Conservation (phyloP, 2,888 invertebrate species). For the Agriopis leucophaearia region DNA sequence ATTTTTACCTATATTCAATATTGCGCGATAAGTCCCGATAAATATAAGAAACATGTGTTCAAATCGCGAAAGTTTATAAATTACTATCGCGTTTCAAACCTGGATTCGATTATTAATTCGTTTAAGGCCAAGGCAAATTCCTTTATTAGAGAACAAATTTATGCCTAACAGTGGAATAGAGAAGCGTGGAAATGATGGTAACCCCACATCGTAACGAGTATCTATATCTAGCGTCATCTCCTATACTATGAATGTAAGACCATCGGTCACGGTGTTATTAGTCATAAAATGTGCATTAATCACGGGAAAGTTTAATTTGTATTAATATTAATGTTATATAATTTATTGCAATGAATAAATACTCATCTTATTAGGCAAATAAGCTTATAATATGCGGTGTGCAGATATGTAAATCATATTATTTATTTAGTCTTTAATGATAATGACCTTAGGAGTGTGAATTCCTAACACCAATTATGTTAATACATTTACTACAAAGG, state of each 20-base stretch:
- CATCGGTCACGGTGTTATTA: slow-evolving; percentile 50
- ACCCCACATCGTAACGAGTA: not conserved
- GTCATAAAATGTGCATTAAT: slow-evolving; percentile 54
- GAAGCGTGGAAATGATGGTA: not conserved
- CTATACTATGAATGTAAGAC: slow-evolving; percentile 40
- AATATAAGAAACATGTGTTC: too few species aligned
- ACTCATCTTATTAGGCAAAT: slow-evolving; percentile 34
- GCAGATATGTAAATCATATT: slow-evolving; percentile 16
- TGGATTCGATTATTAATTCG: too few species aligned
- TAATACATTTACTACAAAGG: too few species aligned
- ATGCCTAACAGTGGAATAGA: too few species aligned
- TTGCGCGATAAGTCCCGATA: too few species aligned
- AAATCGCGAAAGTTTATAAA: too few species aligned
- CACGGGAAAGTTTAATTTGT: slow-evolving; percentile 51
- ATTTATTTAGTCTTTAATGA: not conserved
- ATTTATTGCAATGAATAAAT: slow-evolving; percentile 39
- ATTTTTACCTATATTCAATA: too few species aligned
- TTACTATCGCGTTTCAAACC: too few species aligned
- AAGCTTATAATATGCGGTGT: not conserved
- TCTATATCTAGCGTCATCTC: slow-evolving; percentile 8
- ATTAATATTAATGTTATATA: slow-evolving; percentile 36
- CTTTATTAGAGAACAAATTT: too few species aligned
- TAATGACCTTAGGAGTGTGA: too few species aligned
- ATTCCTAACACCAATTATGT: too few species aligned
- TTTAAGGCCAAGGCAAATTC: too few species aligned